Base-by-base conservation (phyloP, 1,140 invertebrate species). In the Drosophila pachea region DNA sequence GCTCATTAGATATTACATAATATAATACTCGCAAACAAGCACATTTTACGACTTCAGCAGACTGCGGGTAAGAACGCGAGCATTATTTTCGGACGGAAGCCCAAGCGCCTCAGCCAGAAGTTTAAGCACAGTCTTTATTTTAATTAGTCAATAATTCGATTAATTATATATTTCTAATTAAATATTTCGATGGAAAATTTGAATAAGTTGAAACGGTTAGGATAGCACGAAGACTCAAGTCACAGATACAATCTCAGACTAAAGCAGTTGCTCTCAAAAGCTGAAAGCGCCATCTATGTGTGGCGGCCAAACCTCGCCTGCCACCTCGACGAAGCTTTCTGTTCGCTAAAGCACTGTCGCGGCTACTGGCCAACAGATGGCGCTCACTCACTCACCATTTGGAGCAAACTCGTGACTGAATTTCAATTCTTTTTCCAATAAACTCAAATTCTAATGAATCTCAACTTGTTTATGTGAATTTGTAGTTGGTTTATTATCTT, bases 1-100 rank as follows among this genome's bases (percentile, higher is more conserved):
- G 36, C 67, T 69, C 47, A 65, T 69, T 61, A 65, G 61, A 35
- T 49, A 56, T 56, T 35, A 65, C 55, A 53, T 69, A 33, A 50
- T 58, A 50, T 69, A 49, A 58, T 52, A 38, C 7, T 32, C 53
- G 8, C 47, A 69, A 64, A 65, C 61, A 68, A 68, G 33, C 49
- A 35, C 12, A 40, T 59, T 48, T 48, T 32, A 47, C 12, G 43
- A 43, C 56, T 59, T 48, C n/a, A 22, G 29, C 9, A 16, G 54
- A 40, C 54, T n/a, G 11, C 12, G 40, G 7, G 48, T 31, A n/a
- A 38, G 5, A 43, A 36, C 16, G 60, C 8, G 8, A 31, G 32
- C 32, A 12, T 38, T 40, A 33, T 9, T n/a, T 53, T n/a, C 49
- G 9, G 16, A 16, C 33, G 38, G 33, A n/a, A 31, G 12, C 12